phyloP scores from a whole-genome alignment of 2,113 vertebrate genomes.

The Andinoacara biseriatus region DNA sequence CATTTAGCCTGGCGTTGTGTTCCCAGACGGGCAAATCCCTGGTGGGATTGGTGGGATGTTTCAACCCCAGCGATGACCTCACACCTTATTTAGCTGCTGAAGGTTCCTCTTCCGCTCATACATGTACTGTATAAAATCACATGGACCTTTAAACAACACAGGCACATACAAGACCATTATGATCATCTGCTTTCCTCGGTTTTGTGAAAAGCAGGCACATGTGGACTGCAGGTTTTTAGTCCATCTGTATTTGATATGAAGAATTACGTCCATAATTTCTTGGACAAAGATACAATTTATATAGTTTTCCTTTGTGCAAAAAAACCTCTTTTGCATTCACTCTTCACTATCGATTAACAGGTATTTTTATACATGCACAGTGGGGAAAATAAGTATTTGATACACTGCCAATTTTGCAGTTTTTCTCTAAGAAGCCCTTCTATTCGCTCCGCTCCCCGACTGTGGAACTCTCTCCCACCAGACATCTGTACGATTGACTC shows the following conservation, averaged over 20 bases:
- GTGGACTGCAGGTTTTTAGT: not conserved
- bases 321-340: not conserved
- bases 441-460: too few relatives aligned
- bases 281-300: not conserved
- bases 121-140: not conserved
- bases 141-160: not conserved
- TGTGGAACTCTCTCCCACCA: too few relatives aligned
- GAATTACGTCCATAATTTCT: not conserved
- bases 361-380: too few relatives aligned
- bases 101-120: conserved; percentile 10
- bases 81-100: conserved; percentile 66
- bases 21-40: conserved; percentile 65
- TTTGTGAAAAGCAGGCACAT: not conserved
- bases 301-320: not conserved
- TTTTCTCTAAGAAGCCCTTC: too few relatives aligned
- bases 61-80: conserved; percentile 22
- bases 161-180: not conserved
- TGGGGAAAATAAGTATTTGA: too few relatives aligned
- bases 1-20: conserved; percentile 69
- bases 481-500: too few relatives aligned
- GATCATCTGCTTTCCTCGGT: not conserved
- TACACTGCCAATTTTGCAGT: too few relatives aligned
- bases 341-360: not conserved
- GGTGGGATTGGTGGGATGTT: conserved; percentile 56
- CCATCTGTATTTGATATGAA: not conserved